Evolutionary conservation across 1,140 invertebrate species (phyloP), one percentile per base, ranked within the genome.

Genomic region (Drosophila ficusphila): DNA sequence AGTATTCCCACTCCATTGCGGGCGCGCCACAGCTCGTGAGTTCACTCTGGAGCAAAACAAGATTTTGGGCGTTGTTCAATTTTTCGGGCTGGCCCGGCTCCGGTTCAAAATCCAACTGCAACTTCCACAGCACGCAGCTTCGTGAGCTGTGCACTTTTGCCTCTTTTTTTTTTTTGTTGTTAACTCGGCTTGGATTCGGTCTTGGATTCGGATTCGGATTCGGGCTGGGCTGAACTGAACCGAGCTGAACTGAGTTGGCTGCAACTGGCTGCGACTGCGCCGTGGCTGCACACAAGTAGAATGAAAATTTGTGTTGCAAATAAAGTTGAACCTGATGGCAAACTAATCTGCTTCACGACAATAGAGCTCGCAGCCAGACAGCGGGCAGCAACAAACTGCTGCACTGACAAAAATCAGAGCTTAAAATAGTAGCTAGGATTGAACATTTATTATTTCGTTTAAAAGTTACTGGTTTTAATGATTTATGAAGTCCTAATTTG

Each of bases 241-340:
- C n/a, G n/a, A n/a, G n/a, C n/a, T n/a, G n/a, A n/a, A n/a, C n/a
- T n/a, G n/a, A n/a, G n/a, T n/a, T n/a, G n/a, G 31, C 65, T 44
- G 54, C 39, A 49, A 71, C 12, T 53, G 57, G 67, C 67, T 60
- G 27, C 73, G 53, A 23, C 68, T 69, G 41, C 69, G 16, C 54
- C 38, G 58, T 44, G 73, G 67, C 47, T 88, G 77, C 82, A 76
- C 74, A 76, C 76, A 77, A 86, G 58, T 86, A 88, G 81, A 86
- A 86, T 81, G 68, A 86, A 86, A 86, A 86, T 88, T 88, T 86
- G 81, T 86, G 81, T 86, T 86, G 81, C 81, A 88, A 88, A 86
- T 88, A 88, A 86, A 86, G 82, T 86, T 86, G 81, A 86, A 86
- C 81, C 81, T 85, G 77, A 88, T 86, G 81, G 82, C 82, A 86